Evolutionary conservation across 2,113 vertebrate species (phyloP).

Genomic region (Neopipo cinnamomea): DNA sequence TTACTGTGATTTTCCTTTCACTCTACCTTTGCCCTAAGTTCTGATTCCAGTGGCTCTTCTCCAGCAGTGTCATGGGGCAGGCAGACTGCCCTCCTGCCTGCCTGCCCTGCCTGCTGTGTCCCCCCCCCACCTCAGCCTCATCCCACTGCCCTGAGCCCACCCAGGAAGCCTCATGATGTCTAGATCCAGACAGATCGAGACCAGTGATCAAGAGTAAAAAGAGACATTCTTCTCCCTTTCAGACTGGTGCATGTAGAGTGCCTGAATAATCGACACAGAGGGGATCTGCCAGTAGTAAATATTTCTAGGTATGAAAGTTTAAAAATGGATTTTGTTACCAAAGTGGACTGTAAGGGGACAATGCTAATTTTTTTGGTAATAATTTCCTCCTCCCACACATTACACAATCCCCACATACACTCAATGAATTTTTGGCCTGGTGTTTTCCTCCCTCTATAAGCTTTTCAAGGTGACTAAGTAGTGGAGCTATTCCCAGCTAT

Average conservation of each 20-base stretch:
- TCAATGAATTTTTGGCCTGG: neutral
- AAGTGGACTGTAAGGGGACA: neutral
- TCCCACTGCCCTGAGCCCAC: neutral
- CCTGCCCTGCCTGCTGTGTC: neutral
- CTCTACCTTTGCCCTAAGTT: neutral
- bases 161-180: neutral
- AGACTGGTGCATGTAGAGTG: neutral
- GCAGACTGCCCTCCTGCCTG: neutral
- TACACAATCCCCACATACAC: neutral
- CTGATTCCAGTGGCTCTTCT: neutral
- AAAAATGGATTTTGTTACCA: neutral
- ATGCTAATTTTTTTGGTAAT: neutral
- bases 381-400: neutral
- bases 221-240: neutral
- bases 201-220: neutral
- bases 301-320: neutral
- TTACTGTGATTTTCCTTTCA: neutral
- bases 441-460: neutral
- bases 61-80: neutral
- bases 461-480: neutral
- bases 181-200: neutral
- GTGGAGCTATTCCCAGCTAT: neutral
- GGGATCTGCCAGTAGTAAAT: neutral
- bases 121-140: neutral
- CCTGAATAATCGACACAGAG: neutral